Evolutionary conservation across 1,140 invertebrate genomes (phyloP), one percentile per base, ranked within the genome.

Genomic region (Orchestia grillus): DNA sequence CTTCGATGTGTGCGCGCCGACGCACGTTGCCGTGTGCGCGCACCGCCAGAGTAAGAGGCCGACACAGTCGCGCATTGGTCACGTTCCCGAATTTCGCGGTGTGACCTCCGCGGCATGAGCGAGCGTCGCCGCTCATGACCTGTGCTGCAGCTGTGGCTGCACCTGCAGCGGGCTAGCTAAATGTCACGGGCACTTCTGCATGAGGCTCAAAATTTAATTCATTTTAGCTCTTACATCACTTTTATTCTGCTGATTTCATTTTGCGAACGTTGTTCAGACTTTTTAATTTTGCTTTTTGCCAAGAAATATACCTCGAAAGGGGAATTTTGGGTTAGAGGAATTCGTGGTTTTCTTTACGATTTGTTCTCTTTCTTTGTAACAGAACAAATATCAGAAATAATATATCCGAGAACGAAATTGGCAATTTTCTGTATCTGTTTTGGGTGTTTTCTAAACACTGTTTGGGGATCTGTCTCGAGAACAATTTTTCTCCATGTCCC

Each of bases 81-180:
- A 90, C 88, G 88, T 42, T 90, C 88, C 36, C 88, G 88, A 41
- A 90, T 42, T 90, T 90, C 42, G n/a, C 43, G 62, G 88, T 44
- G 88, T 90, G 88, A 90, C 88, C 88, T 90, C 88, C 88, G 41
- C 88, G 43, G 88, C 43, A 90, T 42, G 15, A 90, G n/a, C 41
- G 36, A 90, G 43, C 88, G 88, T 36, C 36, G 6, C 88, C 88
- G 88, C 88, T 42, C 88, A 90, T 90, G 88, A 90, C 88, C 88
- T 90, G 41, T 90, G 41, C 88, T 42, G 43, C 43, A 42, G 28
- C 28, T 77, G 62, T 36, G 11, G 62, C 62, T 77, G 62, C 62
- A 77, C 15, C 62, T 77, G 15, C 62, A 77, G 62, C 28, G 62
- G 11, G 62, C 62, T 77, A 77, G 62, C 62, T 77, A 77, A 77